Conservation (phyloP, 2,797 vertebrate genomes). For the Siniperca undulata region DNA sequence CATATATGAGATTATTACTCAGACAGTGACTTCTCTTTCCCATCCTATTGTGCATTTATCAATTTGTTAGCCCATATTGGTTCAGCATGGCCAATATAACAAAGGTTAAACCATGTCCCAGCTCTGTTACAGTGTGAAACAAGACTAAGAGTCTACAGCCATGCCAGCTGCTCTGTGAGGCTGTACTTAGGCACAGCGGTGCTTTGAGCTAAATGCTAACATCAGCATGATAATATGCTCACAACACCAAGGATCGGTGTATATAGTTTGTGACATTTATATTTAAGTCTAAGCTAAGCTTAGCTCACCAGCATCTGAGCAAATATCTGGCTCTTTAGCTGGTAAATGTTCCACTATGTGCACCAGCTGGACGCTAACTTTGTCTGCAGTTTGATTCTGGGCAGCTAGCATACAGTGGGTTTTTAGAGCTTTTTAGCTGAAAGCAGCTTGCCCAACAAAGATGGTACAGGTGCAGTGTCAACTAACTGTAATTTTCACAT, state of each 20-base stretch:
- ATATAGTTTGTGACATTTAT: no score
- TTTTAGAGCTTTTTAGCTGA: neutral
- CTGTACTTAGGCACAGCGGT: no score
- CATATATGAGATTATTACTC: conserved; percentile 26
- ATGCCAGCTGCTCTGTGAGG: neutral
- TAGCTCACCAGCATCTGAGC: no score
- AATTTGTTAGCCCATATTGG: neutral
- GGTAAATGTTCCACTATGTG: neutral
- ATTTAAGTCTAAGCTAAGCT: neutral
- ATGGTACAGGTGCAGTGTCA: neutral
- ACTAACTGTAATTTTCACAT: neutral
- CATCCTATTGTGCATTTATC: neutral
- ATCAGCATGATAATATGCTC: no score
- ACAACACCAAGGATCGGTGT: neutral
- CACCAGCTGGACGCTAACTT: neutral
- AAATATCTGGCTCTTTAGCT: neutral
- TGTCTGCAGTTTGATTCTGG: neutral
- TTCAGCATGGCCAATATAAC: neutral
- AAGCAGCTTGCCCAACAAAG: neutral
- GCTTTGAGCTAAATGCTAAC: neutral
- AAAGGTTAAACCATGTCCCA: neutral
- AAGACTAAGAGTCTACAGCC: neutral
- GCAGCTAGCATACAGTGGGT: neutral
- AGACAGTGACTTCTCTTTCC: conserved; percentile 1
- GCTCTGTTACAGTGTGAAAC: neutral